phyloP scores from a whole-genome alignment of 2,888 invertebrate species.

The Sarcophaga subvicina region DNA sequence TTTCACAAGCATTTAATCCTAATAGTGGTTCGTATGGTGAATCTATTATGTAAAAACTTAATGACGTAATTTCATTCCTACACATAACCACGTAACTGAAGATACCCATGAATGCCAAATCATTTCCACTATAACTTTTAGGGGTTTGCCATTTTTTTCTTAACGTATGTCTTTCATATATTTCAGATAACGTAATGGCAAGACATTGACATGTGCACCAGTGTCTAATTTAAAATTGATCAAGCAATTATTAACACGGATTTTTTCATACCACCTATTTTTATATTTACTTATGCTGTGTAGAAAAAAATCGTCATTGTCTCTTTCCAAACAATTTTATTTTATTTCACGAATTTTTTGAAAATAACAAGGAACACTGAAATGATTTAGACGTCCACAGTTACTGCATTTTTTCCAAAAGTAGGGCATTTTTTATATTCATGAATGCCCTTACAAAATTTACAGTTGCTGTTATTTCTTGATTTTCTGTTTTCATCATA shows the following conservation, averaged over 20 bases:
- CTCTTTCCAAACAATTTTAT: conserved; percentile 25
- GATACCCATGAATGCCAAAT: conserved; percentile 53
- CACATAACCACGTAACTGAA: conserved; percentile 54
- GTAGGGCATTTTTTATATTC: not conserved
- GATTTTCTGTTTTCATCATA: conserved; percentile 1
- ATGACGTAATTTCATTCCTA: conserved; percentile 53
- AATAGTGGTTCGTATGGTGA: conserved; percentile 34
- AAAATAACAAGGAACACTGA: conserved; percentile 48
- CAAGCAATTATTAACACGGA: too few relatives aligned
- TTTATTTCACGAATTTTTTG: conserved; percentile 41
- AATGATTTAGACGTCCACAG: conserved; percentile 49
- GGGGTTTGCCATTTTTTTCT: not conserved
- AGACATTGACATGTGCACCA: too few relatives aligned
- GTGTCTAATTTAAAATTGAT: too few relatives aligned
- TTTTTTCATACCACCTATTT: not conserved
- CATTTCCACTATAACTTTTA: conserved; percentile 56
- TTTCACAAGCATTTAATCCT: too few relatives aligned
- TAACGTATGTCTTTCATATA: not conserved
- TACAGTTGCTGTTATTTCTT: conserved; percentile 35
- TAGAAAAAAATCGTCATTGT: too few relatives aligned
- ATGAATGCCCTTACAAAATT: conserved; percentile 60
- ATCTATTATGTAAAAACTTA: conserved; percentile 65
- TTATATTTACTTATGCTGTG: not conserved
- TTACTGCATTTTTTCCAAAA: conserved; percentile 55
- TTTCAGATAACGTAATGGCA: too few relatives aligned